Evolutionary conservation across 2,113 vertebrate genomes (phyloP).

Genomic region (Astur gentilis): DNA sequence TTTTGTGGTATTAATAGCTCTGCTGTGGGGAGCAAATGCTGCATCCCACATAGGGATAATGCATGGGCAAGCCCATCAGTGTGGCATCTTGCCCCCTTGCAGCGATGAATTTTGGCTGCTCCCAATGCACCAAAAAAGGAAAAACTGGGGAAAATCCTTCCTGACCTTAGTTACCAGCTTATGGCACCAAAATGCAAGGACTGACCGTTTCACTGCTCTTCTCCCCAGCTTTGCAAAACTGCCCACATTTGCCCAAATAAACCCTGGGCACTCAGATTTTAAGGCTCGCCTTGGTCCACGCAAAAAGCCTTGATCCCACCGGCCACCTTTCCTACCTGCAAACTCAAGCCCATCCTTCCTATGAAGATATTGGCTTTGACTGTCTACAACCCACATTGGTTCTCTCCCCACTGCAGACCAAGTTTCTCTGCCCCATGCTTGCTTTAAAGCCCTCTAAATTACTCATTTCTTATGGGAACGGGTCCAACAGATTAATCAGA

Average conservation of each 20-base stretch:
- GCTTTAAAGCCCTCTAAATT: background rate
- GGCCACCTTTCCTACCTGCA: rapidly evolving
- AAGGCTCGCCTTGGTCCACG: rapidly evolving
- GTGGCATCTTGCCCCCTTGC: background rate
- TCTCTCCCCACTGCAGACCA: background rate
- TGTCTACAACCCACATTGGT: rapidly evolving
- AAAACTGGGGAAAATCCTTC: background rate
- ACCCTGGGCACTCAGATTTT: rapidly evolving
- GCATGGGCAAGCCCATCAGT: rapidly evolving
- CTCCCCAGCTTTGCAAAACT: background rate
- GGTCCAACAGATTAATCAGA: background rate
- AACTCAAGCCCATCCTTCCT: background rate
- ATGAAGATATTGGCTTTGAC: rapidly evolving
- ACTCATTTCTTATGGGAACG: background rate
- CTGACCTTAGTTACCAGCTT: background rate
- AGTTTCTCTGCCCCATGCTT: rapidly evolving
- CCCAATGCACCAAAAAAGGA: rapidly evolving
- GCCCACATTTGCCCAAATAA: background rate
- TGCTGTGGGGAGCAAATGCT: background rate
- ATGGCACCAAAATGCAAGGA: background rate
- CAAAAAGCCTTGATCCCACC: background rate
- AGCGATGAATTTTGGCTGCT: background rate
- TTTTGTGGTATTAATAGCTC: rapidly evolving
- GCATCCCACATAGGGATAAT: rapidly evolving
- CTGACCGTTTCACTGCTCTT: rapidly evolving